Conservation (phyloP, 2,113 vertebrate genomes). For the Tachysurus fulvidraco region DNA sequence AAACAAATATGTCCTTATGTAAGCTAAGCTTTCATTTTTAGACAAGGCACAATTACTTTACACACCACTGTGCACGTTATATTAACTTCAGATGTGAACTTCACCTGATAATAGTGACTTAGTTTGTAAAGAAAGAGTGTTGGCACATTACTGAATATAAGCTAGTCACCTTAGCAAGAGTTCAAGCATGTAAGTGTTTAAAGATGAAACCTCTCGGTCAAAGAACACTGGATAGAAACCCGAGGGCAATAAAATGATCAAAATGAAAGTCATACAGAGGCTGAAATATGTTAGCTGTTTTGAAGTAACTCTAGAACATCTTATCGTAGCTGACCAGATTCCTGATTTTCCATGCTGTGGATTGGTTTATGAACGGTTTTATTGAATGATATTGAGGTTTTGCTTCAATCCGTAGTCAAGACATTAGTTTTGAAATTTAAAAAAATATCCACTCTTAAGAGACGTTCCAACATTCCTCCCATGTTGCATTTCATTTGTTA, state of each 20-base stretch:
- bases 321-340: constrained; percentile 49
- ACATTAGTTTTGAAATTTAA: constrained; percentile 41
- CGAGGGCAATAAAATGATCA: constrained; percentile 34
- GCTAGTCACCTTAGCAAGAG: constrained; percentile 3
- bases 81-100: constrained; percentile 20
- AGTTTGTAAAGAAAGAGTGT: constrained; percentile 4
- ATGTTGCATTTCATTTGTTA: constrained; percentile 1
- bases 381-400: constrained; percentile 50
- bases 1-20: constrained; percentile 5
- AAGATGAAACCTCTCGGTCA: constrained; percentile 26
- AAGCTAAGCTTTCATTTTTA: background rate
- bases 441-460: constrained; percentile 12
- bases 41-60: background rate
- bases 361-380: constrained; percentile 29
- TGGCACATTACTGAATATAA: constrained; percentile 32
- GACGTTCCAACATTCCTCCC: constrained; percentile 19
- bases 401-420: constrained; percentile 43
- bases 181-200: constrained; percentile 12
- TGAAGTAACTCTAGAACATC: constrained; percentile 44
- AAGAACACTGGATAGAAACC: constrained; percentile 37
- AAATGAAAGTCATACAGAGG: constrained; percentile 34
- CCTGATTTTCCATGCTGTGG: constrained; percentile 54
- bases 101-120: background rate
- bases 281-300: constrained; percentile 47
- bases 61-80: constrained; percentile 6